Conservation (phyloP, 2,113 vertebrate genomes). For the Cathartes aura region DNA sequence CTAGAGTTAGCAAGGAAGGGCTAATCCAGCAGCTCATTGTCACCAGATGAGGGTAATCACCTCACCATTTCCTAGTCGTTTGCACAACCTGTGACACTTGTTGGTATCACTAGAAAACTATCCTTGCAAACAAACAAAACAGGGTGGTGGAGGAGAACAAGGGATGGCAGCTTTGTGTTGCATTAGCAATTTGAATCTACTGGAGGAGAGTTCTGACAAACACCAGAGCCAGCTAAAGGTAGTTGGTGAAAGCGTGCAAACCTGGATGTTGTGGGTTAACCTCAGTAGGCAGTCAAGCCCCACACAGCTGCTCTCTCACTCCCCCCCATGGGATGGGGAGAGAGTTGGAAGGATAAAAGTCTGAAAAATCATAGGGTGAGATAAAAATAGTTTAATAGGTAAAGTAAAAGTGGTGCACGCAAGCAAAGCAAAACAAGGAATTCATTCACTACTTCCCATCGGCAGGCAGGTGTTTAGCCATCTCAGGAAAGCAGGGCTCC, state of each 20-base stretch:
- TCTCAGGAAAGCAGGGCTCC: background rate
- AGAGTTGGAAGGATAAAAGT: background rate
- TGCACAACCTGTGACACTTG: background rate
- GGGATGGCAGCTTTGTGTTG: background rate
- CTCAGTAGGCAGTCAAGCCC: background rate
- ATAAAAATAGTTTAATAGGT: background rate
- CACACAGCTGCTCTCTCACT: background rate
- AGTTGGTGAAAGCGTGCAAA: rapidly evolving
- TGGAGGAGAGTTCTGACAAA: background rate
- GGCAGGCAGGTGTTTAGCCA: background rate
- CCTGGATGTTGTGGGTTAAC: background rate
- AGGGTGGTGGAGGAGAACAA: background rate
- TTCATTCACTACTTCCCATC: background rate
- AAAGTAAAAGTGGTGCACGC: background rate
- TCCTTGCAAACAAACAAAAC: background rate
- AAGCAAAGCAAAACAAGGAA: background rate
- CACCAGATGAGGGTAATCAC: background rate
- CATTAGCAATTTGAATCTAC: background rate
- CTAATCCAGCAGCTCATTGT: background rate
- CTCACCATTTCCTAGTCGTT: rapidly evolving
- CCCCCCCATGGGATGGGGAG: background rate
- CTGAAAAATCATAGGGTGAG: background rate
- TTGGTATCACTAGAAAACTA: background rate
- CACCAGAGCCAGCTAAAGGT: background rate
- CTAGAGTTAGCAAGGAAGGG: background rate